Evolutionary conservation across 2,888 invertebrate genomes (phyloP), one percentile per base, ranked within the genome.

Genomic region (Alitta virens): DNA sequence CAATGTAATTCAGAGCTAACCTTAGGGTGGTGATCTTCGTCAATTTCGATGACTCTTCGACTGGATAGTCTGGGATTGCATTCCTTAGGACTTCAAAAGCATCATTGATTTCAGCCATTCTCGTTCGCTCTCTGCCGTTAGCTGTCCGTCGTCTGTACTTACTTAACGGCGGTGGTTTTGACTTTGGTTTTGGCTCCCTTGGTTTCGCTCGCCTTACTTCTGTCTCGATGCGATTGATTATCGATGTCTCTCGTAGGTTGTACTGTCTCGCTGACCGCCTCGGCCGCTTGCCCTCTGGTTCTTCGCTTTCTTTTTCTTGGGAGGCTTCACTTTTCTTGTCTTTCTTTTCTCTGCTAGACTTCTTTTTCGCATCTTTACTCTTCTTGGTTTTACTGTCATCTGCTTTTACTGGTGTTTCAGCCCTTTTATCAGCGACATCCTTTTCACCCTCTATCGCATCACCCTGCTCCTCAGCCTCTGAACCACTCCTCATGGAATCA

Each of bases 101-200:
- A 64, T 88, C 86, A 83, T 94, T 94, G 72, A 94, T 93, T 79
- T 93, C 93, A 55, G 90, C 85, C 93, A 94, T 94, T 61, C 94
- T 86, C 69, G 89, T 89, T 38, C 94, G 83, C 76, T 94, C 94
- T 33, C 94, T 83, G 0, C 92, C 92, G 83, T 94, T 94, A 16
- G 94, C 94, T 0, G 92, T 92, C 85, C 91, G 91, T 72, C 94
- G 86, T 26, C 93, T 85, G 83, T 94, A 94, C 82, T 93, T 94
- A 84, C 92, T 92, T 71, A 94, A 85, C 9, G 88, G 88, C 16
- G 85, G 81, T 1, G 83, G 90, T 83, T 77, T 86, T 70, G 79
- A 76, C 73, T 83, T 85, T 7, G 82, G 81, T 61, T 83, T 84
- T 26, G 83, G 80, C 62, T 78, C 74, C 40, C 69, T 72, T 1